Evolutionary conservation across 2,888 invertebrate species (phyloP).

Genomic region (Meganola albula): DNA sequence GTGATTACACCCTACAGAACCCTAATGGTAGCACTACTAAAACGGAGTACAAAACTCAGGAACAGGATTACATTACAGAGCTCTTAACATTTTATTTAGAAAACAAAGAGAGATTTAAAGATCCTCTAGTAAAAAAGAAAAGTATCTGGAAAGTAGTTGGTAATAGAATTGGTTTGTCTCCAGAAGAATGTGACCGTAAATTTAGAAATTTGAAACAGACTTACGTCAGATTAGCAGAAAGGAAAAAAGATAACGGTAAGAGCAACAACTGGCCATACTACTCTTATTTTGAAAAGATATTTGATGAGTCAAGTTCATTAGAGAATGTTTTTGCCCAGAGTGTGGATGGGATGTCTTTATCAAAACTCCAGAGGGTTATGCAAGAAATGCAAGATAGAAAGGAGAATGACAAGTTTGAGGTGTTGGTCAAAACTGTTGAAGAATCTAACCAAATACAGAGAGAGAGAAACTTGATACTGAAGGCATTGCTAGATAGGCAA

Average conservation of each 20-base stretch:
- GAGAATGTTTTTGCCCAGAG: conserved; percentile 19
- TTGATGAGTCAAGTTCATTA: conserved; percentile 29
- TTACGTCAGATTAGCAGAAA: conserved; percentile 52
- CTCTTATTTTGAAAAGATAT: conserved; percentile 59
- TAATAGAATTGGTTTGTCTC: conserved; percentile 45
- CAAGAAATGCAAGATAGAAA: conserved; percentile 38
- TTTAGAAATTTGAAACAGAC: conserved; percentile 68
- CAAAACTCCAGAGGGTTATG: conserved; percentile 44
- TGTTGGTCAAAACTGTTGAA: conserved; percentile 48
- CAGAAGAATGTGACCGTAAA: conserved; percentile 63
- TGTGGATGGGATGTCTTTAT: conserved; percentile 36
- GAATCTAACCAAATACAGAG: conserved; percentile 62
- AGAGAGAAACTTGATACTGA: conserved; percentile 60
- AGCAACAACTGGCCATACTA: conserved; percentile 60
- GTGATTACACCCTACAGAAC: conserved; percentile 8
- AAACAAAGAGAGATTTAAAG: conserved; percentile 55
- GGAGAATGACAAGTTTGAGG: conserved; percentile 52
- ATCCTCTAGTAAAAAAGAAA: conserved; percentile 58
- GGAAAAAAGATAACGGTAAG: conserved; percentile 50
- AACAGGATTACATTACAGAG: conserved; percentile 54
- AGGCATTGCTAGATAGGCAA: conserved; percentile 45
- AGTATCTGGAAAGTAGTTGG: conserved; percentile 52
- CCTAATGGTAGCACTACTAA: conserved; percentile 17
- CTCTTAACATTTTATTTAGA: conserved; percentile 57
- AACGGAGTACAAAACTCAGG: conserved; percentile 27